Evolutionary conservation across 2,797 vertebrate genomes (phyloP).

Genomic region (Paramormyrops hopkinsi): DNA sequence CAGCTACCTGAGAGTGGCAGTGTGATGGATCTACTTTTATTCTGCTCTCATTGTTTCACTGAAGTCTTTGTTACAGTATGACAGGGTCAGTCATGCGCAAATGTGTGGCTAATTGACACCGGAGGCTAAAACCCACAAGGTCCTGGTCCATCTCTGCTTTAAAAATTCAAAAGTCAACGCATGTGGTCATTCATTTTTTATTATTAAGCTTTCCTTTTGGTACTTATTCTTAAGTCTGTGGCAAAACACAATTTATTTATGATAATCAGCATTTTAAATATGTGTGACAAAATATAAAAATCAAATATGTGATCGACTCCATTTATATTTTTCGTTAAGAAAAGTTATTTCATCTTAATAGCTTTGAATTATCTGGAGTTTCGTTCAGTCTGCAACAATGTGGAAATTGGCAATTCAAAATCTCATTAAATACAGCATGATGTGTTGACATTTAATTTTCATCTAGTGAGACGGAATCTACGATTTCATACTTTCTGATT

Average conservation of each 20-base stretch:
- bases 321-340: slow-evolving; percentile 6
- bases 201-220: neutral
- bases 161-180: neutral
- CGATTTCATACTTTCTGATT: slow-evolving; percentile 49
- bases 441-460: slow-evolving; percentile 59
- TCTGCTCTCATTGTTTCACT: neutral
- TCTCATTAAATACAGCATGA: slow-evolving; percentile 53
- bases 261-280: neutral
- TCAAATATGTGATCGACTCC: neutral
- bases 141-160: neutral
- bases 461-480: slow-evolving; percentile 43
- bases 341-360: slow-evolving; percentile 34
- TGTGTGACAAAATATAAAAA: neutral
- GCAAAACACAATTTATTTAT: neutral
- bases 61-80: neutral
- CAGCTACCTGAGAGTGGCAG: neutral
- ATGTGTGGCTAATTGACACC: neutral
- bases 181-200: slow-evolving; percentile 14
- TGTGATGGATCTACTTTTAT: neutral
- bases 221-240: neutral
- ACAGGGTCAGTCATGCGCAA: neutral
- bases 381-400: slow-evolving; percentile 48
- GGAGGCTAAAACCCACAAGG: neutral
- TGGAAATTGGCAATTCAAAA: slow-evolving; percentile 51
- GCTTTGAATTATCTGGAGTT: slow-evolving; percentile 40